These are phyloP conservation scores for Pyxicephalus adspersus DNA, from an alignment of 2,113 vertebrate species.

Conservation along the genomic window DNA sequence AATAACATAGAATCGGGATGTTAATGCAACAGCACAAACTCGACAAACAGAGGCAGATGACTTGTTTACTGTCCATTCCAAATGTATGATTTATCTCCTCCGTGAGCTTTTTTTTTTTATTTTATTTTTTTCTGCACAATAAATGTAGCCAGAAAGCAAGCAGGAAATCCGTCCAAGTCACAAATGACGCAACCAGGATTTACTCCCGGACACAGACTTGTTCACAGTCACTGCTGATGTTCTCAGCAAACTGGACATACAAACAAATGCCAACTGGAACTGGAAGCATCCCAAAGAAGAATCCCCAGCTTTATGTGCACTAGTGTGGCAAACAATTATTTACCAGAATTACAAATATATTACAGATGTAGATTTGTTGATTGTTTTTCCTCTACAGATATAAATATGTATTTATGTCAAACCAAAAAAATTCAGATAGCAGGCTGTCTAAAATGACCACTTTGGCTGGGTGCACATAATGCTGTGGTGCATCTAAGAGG, in stretches of 20 bases:
- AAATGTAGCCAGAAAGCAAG: slow-evolving; percentile 29
- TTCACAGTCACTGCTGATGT: slow-evolving; percentile 4
- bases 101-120: slow-evolving; percentile 1
- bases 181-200: slow-evolving; percentile 7
- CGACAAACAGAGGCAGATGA: slow-evolving; percentile 70
- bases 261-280: slow-evolving; percentile 67
- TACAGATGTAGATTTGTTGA: not conserved
- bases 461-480: slow-evolving; percentile 72
- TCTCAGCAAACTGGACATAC: slow-evolving; percentile 41
- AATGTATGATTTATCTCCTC: slow-evolving; percentile 20
- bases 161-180: slow-evolving; percentile 6
- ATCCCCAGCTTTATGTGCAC: slow-evolving; percentile 74
- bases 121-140: slow-evolving; percentile 18
- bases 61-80: slow-evolving; percentile 68
- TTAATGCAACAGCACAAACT: slow-evolving; percentile 70
- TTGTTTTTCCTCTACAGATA: too few relatives aligned
- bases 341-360: not conserved
- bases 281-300: slow-evolving; percentile 68
- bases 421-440: not conserved
- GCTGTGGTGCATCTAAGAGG: slow-evolving; percentile 67
- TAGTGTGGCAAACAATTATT: not conserved
- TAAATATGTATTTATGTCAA: not conserved
- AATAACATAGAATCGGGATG: slow-evolving; percentile 64
- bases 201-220: not conserved
- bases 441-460: not conserved